Evolutionary conservation across 2,888 invertebrate genomes (phyloP).

Genomic region (Aquatica leii): DNA sequence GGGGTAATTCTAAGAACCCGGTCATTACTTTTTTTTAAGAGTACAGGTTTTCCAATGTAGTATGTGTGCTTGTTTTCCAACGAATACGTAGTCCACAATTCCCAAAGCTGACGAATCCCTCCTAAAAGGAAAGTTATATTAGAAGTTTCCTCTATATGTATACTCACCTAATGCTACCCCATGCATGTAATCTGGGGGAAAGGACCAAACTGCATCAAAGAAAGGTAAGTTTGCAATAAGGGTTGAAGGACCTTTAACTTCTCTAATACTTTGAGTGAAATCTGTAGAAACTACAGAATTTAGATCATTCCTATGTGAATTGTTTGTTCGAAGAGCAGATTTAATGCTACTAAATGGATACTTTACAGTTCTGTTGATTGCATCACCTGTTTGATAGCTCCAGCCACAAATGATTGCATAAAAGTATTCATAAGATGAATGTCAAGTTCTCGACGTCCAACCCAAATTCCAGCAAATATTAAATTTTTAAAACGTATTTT

Average conservation of each 20-base stretch:
- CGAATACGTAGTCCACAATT: conserved; percentile 2
- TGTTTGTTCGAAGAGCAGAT: conserved; percentile 1
- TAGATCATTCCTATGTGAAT: conserved; percentile 1
- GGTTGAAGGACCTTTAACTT: conserved; percentile 2
- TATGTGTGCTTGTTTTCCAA: conserved; percentile 5
- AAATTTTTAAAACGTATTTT: conserved; percentile 5
- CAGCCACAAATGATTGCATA: conserved; percentile 1
- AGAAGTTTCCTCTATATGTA: conserved; percentile 3
- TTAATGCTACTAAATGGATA: conserved; percentile 2
- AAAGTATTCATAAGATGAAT: conserved; percentile 4
- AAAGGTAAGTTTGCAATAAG: background rate
- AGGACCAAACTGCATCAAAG: conserved; percentile 5
- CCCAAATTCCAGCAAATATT: conserved; percentile 5
- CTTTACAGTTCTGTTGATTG: conserved; percentile 5
- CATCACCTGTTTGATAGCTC: conserved; percentile 1
- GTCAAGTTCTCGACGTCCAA: conserved; percentile 1
- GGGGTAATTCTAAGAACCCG: background rate
- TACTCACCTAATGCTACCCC: background rate
- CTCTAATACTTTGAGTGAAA: conserved; percentile 1
- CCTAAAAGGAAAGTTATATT: conserved; percentile 5
- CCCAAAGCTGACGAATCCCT: background rate
- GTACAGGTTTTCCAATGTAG: background rate
- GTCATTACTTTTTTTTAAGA: background rate
- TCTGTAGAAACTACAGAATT: conserved; percentile 3
- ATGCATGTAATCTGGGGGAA: conserved; percentile 5